Conservation (phyloP, 2,797 vertebrate species). For the Lepilemur ruficaudatus region DNA sequence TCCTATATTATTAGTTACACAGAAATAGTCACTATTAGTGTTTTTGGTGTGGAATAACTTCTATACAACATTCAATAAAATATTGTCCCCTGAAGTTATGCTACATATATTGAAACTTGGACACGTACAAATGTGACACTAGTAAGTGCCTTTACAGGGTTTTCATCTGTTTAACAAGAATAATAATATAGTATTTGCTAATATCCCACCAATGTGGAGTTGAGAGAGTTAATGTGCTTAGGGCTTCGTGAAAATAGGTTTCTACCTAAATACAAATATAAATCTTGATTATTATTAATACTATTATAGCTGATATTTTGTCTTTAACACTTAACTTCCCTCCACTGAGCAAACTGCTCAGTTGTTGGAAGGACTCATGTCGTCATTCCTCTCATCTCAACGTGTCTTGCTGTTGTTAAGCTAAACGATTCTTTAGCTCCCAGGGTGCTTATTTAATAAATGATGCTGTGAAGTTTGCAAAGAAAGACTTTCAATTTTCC, state of each 20-base stretch:
- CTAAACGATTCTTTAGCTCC: slow-evolving; percentile 55
- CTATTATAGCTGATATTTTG: background rate
- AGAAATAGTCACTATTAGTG: background rate
- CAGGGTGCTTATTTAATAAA: slow-evolving; percentile 71
- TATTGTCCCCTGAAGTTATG: slow-evolving; percentile 13
- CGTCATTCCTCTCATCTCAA: background rate
- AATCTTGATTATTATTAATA: slow-evolving; percentile 32
- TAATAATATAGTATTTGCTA: background rate
- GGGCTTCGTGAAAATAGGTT: background rate
- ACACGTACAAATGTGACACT: slow-evolving; percentile 1
- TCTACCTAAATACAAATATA: background rate
- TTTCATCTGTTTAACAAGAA: slow-evolving; percentile 11
- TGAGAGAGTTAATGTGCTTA: background rate
- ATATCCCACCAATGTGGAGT: background rate
- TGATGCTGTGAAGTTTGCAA: slow-evolving; percentile 41
- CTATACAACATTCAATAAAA: background rate
- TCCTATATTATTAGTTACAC: background rate
- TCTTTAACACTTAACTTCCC: slow-evolving; percentile 52
- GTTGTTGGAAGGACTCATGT: slow-evolving; percentile 22
- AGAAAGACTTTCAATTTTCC: slow-evolving; percentile 66
- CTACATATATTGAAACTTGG: background rate
- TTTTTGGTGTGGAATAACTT: background rate
- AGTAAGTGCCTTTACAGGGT: background rate
- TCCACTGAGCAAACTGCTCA: slow-evolving; percentile 41
- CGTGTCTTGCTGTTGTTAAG: slow-evolving; percentile 39